These are phyloP conservation scores for Rhynchotus rufescens DNA, from an alignment of 2,797 vertebrate species.

Conservation along the genomic window DNA sequence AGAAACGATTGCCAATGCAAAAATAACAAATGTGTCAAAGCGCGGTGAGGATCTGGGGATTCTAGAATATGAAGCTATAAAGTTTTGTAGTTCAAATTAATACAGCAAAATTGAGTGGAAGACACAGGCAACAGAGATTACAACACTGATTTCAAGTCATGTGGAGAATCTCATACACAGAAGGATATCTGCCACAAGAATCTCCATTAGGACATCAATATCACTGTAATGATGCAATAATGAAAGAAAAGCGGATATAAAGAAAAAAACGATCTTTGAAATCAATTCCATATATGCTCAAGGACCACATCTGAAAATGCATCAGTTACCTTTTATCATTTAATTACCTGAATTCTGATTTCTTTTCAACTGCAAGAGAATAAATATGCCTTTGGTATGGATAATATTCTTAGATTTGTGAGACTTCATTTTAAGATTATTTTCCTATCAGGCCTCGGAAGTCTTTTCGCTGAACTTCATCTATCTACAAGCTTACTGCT, in stretches of 20 bases:
- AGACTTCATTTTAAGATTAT: not conserved
- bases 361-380: not conserved
- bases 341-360: not conserved
- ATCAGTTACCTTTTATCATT: not conserved
- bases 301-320: not conserved
- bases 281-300: not conserved
- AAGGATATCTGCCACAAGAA: not conserved
- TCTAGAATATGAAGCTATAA: not conserved
- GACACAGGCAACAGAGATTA: not conserved
- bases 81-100: not conserved
- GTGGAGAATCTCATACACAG: not conserved
- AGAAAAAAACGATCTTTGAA: slow-evolving; percentile 23
- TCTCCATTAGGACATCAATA: not conserved
- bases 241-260: not conserved
- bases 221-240: not conserved
- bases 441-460: not conserved
- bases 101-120: not conserved
- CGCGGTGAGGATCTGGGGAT: not conserved
- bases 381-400: not conserved
- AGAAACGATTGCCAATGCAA: not conserved
- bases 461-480: not conserved
- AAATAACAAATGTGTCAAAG: not conserved
- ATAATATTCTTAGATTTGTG: not conserved
- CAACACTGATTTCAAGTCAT: not conserved
- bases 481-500: not conserved